Percentiles rank a stretch among this genome's conserved stretches.
phyloP scores from a whole-genome alignment of 2,888 invertebrate genomes.

The Monopis laevigella region DNA sequence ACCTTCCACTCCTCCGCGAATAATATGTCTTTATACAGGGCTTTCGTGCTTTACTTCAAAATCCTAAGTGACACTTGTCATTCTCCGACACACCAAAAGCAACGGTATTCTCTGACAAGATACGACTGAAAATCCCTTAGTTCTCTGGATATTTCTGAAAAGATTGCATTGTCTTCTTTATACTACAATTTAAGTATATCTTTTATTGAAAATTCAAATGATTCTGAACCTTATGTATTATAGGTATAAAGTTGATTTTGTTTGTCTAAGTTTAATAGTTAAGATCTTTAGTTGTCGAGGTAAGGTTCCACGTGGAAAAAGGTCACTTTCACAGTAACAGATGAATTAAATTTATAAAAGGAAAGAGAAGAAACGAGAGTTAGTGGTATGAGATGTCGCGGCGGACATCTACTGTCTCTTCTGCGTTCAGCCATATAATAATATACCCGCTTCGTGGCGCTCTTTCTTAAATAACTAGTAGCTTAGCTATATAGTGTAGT shows the following conservation, averaged over 20 bases:
- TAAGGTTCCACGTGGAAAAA: slow-evolving; percentile 41
- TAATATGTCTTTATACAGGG: slow-evolving; percentile 65
- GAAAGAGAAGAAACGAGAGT: too few species aligned
- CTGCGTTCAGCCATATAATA: too few species aligned
- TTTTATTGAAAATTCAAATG: background rate
- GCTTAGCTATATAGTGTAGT: too few species aligned
- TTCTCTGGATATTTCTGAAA: background rate
- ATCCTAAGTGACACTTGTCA: slow-evolving; percentile 9
- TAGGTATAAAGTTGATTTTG: background rate
- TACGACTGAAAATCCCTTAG: background rate
- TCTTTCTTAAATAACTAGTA: too few species aligned
- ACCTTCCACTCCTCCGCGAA: slow-evolving; percentile 49
- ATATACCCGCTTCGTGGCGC: too few species aligned
- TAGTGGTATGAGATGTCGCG: too few species aligned
- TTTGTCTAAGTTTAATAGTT: background rate
- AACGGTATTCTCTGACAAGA: background rate
- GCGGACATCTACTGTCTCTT: too few species aligned
- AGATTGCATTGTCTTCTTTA: slow-evolving; percentile 11
- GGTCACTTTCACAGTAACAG: slow-evolving; percentile 43
- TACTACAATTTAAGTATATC: background rate
- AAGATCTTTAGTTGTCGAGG: background rate
- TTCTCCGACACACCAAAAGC: background rate
- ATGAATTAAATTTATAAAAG: slow-evolving; percentile 42
- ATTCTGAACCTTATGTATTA: background rate
- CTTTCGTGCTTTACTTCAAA: slow-evolving; percentile 53